Conservation (phyloP, 1,140 invertebrate species). For the Drosophila triauraria region DNA sequence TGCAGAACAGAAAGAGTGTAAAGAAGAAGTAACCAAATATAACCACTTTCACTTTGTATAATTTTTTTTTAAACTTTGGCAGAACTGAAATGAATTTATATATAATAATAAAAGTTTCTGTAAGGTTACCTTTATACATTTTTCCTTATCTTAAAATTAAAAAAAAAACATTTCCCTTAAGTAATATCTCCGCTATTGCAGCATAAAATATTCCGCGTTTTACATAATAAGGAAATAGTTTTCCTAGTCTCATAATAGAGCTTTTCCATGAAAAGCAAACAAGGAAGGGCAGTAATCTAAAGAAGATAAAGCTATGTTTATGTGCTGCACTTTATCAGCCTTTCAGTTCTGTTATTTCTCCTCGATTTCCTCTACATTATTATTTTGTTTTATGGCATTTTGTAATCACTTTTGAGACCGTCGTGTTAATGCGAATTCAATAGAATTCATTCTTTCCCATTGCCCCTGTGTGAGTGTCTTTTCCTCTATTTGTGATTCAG, state of each 20-base stretch:
- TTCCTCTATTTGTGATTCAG: slow-evolving; percentile 19
- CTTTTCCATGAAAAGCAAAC: not conserved
- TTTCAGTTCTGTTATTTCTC: not conserved
- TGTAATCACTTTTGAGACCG: slow-evolving; percentile 25
- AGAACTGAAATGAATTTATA: no score
- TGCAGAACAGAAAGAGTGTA: no score
- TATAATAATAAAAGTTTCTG: no score
- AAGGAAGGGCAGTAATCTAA: not conserved
- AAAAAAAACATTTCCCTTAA: not conserved
- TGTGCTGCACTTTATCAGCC: slow-evolving; percentile 17
- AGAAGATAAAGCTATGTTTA: slow-evolving; percentile 15
- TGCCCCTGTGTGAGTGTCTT: not conserved
- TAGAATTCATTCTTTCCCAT: slow-evolving; percentile 49
- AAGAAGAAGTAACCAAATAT: no score
- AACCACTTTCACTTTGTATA: no score
- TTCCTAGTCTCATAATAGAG: slow-evolving; percentile 15
- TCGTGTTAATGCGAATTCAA: slow-evolving; percentile 39
- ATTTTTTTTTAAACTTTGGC: no score
- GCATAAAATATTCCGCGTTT: not conserved
- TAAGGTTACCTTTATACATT: not conserved
- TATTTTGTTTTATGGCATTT: slow-evolving; percentile 20
- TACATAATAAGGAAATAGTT: not conserved
- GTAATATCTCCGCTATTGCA: not conserved
- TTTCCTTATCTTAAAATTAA: not conserved
- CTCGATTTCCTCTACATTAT: slow-evolving; percentile 3